These are phyloP conservation scores for Pristionchus japonicus DNA, from an alignment of 2,888 invertebrate species.

Conservation along the genomic window DNA sequence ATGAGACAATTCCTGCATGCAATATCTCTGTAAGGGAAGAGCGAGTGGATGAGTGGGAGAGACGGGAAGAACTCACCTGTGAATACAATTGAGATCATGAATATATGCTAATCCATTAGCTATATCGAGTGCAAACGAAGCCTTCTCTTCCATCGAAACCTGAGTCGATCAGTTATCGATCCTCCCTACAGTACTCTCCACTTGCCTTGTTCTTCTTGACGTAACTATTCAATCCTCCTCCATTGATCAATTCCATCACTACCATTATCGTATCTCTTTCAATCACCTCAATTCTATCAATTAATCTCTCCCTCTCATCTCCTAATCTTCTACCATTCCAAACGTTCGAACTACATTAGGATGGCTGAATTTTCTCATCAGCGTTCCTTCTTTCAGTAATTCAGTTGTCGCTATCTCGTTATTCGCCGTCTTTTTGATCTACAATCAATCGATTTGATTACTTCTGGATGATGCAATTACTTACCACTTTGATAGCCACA, in stretches of 20 bases:
- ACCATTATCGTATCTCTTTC: slow-evolving; percentile 1
- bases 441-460: not conserved
- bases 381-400: slow-evolving; percentile 27
- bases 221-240: not conserved
- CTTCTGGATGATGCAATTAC: no score
- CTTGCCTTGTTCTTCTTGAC: not conserved
- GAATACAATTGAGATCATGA: not conserved
- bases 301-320: no score
- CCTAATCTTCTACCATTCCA: not conserved
- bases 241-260: slow-evolving; percentile 15
- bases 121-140: not conserved
- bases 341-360: not conserved
- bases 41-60: no score
- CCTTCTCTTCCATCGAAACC: not conserved
- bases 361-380: slow-evolving; percentile 14
- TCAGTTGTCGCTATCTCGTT: slow-evolving; percentile 18
- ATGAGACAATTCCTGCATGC: slow-evolving; percentile 18
- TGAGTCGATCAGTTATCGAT: not conserved
- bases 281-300: not conserved
- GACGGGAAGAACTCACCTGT: not conserved
- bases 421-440: not conserved
- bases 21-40: not conserved
- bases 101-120: slow-evolving; percentile 1
- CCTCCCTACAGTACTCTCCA: not conserved
- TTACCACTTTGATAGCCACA: slow-evolving; percentile 37